Base-by-base conservation (phyloP, 2,797 vertebrate species). In the Coregonus ussuriensis region DNA sequence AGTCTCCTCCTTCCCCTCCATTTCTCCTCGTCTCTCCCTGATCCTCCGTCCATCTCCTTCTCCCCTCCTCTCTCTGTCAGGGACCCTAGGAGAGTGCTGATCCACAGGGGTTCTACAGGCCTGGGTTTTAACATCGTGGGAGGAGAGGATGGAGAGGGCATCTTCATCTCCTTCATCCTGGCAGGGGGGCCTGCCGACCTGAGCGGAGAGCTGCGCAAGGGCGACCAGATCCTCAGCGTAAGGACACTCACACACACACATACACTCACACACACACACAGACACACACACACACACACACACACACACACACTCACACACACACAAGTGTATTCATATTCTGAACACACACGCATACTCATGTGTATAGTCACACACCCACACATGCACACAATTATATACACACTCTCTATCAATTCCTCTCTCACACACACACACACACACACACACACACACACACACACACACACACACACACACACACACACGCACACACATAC, bases 161-260 rank as follows among this genome's bases (percentile, higher is more conserved):
- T 98, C 88, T 98, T 98, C 88, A 97, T 98, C 91, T 97, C 96
- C 79, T 98, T 97, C 88, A 98, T 98, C 88, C 91, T 98, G 87
- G 97, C 97, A 0, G 97, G 96, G 3, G 96, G 96, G 16, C 96
- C 96, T 0, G 96, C 97, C 0, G 96, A 98, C 91, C 95, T 98
- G 83, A 98, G 97, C 0, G 97, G 97, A 77, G 96, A 97, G 90
- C 94, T 98, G 77, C 94, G 96, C 89, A 97, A 97, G 73, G 97
- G 97, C 82, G 97, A 98, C 90, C 97, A 97, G 91, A 98, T 98
- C 88, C 93, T 98, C 83, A 97, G 96, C 81, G 96, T 98, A 93
- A 95, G 92, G 77, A 80, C 16, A 68, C 69, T 68, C 14, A 66
- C 31, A 35, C 33, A 71, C 33, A 31, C 37, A 54, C 29, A 77